These are phyloP conservation scores for Alexandromys oeconomus DNA, from an alignment of 2,797 vertebrate species.

Conservation along the genomic window DNA sequence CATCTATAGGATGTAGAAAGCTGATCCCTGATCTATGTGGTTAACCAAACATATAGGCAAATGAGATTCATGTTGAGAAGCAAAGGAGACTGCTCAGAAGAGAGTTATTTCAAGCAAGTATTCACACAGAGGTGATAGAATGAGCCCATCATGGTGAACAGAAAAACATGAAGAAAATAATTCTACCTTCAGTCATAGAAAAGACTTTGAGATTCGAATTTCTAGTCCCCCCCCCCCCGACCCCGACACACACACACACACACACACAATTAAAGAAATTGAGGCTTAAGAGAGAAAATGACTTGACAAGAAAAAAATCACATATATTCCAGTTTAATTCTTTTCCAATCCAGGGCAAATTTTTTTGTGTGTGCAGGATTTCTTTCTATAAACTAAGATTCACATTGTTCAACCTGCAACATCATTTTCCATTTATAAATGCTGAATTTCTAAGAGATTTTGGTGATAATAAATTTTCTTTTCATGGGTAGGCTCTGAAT, in stretches of 20 bases:
- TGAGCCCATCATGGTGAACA: not conserved
- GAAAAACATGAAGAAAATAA: constrained; percentile 15
- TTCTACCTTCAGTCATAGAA: not conserved
- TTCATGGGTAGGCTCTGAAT: not conserved
- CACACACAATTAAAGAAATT: constrained; percentile 4
- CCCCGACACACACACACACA: no score
- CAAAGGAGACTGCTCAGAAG: not conserved
- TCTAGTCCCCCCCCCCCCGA: not conserved
- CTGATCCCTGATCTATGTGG: not conserved
- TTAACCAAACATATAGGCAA: not conserved
- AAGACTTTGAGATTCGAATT: not conserved
- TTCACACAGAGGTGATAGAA: not conserved
- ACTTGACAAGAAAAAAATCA: constrained; percentile 13
- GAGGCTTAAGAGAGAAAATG: not conserved
- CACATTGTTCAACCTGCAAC: not conserved
- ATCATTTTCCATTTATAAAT: not conserved
- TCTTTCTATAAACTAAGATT: not conserved
- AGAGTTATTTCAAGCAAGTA: not conserved
- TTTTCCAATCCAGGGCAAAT: not conserved
- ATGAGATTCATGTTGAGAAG: not conserved
- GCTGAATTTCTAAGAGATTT: constrained; percentile 17
- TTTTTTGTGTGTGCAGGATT: not conserved
- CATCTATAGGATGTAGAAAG: not conserved
- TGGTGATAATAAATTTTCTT: not conserved
- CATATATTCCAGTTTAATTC: not conserved